A percentile compares a stretch with the other conserved stretches of the same genome.
Conservation (phyloP, 2,888 invertebrate genomes). For the Caenorhabditis japonica region DNA sequence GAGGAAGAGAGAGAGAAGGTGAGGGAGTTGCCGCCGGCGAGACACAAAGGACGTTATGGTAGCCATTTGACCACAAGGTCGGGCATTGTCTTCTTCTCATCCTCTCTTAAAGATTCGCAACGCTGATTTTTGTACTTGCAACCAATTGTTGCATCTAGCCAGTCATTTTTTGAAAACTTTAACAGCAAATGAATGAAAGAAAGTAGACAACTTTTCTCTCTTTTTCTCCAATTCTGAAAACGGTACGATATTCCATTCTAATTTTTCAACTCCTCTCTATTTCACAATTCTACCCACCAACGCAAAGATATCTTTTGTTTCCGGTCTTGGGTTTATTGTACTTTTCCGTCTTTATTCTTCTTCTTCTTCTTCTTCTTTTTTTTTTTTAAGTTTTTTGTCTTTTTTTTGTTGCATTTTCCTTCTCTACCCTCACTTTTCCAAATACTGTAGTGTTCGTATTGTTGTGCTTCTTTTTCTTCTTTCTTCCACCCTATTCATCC, state of each 20-base stretch:
- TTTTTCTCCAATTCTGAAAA: conserved; percentile 10
- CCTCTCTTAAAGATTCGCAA: conserved; percentile 20
- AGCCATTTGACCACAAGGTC: conserved; percentile 55
- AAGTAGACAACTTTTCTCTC: background rate
- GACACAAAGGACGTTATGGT: conserved; percentile 51
- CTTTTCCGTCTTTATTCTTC: background rate
- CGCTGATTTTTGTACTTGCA: conserved; percentile 38
- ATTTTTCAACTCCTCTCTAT: background rate
- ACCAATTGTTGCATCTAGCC: conserved; percentile 16
- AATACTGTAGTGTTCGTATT: conserved; percentile 16
- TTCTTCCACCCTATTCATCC: conserved; percentile 3
- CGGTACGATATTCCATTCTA: conserved; percentile 5
- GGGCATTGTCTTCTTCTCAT: conserved; percentile 47
- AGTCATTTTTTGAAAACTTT: too few species aligned
- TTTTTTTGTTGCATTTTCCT: conserved; percentile 1
- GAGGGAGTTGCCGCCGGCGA: conserved; percentile 43
- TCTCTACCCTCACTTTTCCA: conserved; percentile 4
- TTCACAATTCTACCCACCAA: background rate
- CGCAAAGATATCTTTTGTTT: too few species aligned
- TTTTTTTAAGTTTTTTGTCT: background rate
- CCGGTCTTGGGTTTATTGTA: too few species aligned
- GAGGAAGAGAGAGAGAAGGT: conserved; percentile 27
- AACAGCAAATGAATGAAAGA: too few species aligned
- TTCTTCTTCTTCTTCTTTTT: background rate
- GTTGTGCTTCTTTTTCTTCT: conserved; percentile 4